Conservation (phyloP, 2,797 vertebrate genomes). For the Carcharodon carcharias region DNA sequence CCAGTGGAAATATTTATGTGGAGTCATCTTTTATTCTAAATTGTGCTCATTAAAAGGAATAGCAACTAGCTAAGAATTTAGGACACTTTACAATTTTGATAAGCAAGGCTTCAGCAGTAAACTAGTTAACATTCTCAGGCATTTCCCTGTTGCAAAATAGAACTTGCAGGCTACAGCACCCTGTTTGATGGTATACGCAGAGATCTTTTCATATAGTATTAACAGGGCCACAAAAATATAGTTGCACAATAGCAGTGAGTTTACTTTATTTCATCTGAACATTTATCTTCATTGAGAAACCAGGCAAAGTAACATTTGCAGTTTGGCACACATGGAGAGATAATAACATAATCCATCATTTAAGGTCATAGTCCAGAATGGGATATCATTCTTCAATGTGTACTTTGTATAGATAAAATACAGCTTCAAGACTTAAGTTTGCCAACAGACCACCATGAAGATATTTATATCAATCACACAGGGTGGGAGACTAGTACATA, state of each 20-base stretch:
- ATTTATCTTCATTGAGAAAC: slow-evolving; percentile 13
- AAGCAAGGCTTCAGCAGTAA: not conserved
- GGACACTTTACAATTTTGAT: not conserved
- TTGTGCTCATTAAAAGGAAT: not conserved
- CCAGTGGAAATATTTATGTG: not conserved
- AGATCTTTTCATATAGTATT: not conserved
- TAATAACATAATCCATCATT: slow-evolving; percentile 20
- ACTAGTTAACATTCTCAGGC: not conserved
- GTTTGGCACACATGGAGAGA: slow-evolving; percentile 25
- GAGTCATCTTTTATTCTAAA: slow-evolving; percentile 14
- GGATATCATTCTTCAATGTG: slow-evolving; percentile 21
- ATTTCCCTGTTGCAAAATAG: not conserved
- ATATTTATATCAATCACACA: slow-evolving; percentile 23
- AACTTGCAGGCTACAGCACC: not conserved
- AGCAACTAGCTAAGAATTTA: not conserved
- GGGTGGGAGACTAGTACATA: not conserved
- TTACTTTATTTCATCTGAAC: slow-evolving; percentile 10
- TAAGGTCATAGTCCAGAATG: not conserved
- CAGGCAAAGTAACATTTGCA: slow-evolving; percentile 1
- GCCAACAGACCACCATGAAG: slow-evolving; percentile 27
- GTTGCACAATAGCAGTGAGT: slow-evolving; percentile 25
- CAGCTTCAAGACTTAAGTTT: not conserved
- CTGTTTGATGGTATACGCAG: not conserved
- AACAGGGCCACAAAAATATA: not conserved
- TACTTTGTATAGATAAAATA: slow-evolving; percentile 21